phyloP scores from a whole-genome alignment of 1,140 invertebrate genomes.

The Antheraea pernyi region DNA sequence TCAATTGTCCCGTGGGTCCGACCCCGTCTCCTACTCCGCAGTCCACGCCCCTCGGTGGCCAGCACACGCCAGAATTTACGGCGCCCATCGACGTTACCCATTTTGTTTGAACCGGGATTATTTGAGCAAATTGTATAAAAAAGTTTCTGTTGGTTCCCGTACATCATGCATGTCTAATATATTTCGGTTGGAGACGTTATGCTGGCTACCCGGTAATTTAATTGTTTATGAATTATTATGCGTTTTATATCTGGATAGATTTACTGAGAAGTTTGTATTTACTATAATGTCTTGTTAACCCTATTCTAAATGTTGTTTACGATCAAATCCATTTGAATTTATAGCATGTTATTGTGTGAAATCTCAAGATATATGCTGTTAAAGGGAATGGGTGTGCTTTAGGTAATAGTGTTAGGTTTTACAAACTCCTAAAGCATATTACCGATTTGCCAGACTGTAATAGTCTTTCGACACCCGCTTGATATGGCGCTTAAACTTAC shows the following conservation, averaged over 20 bases:
- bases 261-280: too few relatives aligned
- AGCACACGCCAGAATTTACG: slow-evolving; percentile 11
- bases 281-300: too few relatives aligned
- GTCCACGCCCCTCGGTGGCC: neutral
- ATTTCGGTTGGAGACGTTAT: neutral
- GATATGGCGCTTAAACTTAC: too few relatives aligned
- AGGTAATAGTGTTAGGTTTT: too few relatives aligned
- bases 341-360: too few relatives aligned
- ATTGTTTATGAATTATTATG: neutral
- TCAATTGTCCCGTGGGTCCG: neutral
- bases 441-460: too few relatives aligned
- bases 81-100: slow-evolving; percentile 10
- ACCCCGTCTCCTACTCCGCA: neutral
- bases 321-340: too few relatives aligned
- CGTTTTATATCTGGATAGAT: neutral
- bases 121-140: slow-evolving; percentile 14
- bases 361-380: too few relatives aligned
- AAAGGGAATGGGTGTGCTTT: too few relatives aligned
- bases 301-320: too few relatives aligned
- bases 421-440: too few relatives aligned
- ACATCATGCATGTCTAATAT: slow-evolving; percentile 10
- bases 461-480: too few relatives aligned
- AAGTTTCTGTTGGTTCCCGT: neutral
- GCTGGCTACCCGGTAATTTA: neutral
- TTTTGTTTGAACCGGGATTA: slow-evolving; percentile 11